These are phyloP conservation scores for Coregonus clupeaformis DNA, from an alignment of 2,113 vertebrate species.

Conservation along the genomic window DNA sequence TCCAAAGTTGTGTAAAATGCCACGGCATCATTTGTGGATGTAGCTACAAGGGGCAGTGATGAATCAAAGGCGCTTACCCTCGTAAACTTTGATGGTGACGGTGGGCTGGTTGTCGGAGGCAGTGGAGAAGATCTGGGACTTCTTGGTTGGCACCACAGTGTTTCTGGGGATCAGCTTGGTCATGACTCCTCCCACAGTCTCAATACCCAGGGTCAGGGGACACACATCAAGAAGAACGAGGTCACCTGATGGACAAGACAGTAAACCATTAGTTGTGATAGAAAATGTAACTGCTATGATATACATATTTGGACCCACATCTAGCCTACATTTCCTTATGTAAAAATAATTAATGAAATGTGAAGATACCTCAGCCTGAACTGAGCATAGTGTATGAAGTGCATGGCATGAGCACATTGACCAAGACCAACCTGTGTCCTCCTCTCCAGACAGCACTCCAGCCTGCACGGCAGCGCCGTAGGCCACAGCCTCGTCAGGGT, in stretches of 20 bases:
- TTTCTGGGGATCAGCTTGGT: slow-evolving; percentile 97
- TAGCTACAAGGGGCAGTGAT: neutral
- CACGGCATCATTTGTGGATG: neutral
- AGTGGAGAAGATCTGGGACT: slow-evolving; percentile 97
- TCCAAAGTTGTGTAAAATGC: neutral
- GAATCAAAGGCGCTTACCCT: slow-evolving; percentile 76
- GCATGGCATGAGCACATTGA: neutral
- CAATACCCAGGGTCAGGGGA: slow-evolving; percentile 95
- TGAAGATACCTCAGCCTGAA: too few species aligned
- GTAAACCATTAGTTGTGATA: neutral
- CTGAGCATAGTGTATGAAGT: too few species aligned
- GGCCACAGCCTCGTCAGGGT: slow-evolving; percentile 95
- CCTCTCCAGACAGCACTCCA: slow-evolving; percentile 94
- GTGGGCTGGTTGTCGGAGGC: slow-evolving; percentile 97
- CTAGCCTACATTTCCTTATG: too few species aligned
- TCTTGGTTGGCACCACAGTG: slow-evolving; percentile 96
- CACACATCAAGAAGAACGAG: slow-evolving; percentile 94
- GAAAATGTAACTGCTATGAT: neutral
- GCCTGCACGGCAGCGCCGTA: slow-evolving; percentile 96
- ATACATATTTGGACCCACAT: too few species aligned
- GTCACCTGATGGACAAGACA: slow-evolving; percentile 74
- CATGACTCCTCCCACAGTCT: slow-evolving; percentile 98
- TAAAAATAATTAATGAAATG: too few species aligned
- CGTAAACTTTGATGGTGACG: slow-evolving; percentile 97
- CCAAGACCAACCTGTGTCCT: slow-evolving; percentile 83